Base-by-base conservation (phyloP, 2,797 vertebrate species). In the Gymnoscopelus braueri region DNA sequence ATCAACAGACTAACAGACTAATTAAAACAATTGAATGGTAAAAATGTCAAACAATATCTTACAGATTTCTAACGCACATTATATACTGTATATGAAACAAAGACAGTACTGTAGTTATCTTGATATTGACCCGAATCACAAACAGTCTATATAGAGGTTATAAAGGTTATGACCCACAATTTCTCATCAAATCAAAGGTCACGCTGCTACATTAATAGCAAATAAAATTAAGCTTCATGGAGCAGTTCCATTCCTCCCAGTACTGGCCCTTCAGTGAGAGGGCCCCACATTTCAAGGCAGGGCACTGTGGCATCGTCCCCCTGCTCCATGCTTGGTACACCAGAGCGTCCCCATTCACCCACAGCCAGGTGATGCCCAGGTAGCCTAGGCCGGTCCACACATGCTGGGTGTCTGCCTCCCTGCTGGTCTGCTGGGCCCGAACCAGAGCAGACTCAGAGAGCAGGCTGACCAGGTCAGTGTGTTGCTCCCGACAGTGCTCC, bases 301-400 rank as follows among this genome's bases (percentile, higher is more conserved):
- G 79, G 15, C 78, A 85, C 23, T 51, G n/a, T 2, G 32, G 55
- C 3, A 9, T 7, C 55, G 35, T 14, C 2, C 0, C 26, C 2
- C 3, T 10, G 6, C 56, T 52, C 71, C 65, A 75, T 63, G 8
- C 26, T 7, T 65, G 11, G 65, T 77, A 39, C 39, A 39, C 39
- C 39, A 39, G 39, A 39, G 39, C 39, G 8, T 39, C 39, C 39
- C 39, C 39, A 7, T 39, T 39, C 7, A 39, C n/a, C 19, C 83
- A 88, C 52, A 84, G 29, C 87, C 83, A 88, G 2, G 1, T 49
- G 39, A 48, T 78, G 23, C 59, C 73, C 54, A 88, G 23, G 63
- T 66, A 84, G 10, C 75, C 65, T 32, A 88, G 68, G 0, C 83
- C 65, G 2, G 7, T 88, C 85, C 87, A 89, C 59, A 89, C 23